Evolutionary conservation across 2,797 vertebrate genomes (phyloP).

Genomic region (Sternarchorhynchus goeldii): DNA sequence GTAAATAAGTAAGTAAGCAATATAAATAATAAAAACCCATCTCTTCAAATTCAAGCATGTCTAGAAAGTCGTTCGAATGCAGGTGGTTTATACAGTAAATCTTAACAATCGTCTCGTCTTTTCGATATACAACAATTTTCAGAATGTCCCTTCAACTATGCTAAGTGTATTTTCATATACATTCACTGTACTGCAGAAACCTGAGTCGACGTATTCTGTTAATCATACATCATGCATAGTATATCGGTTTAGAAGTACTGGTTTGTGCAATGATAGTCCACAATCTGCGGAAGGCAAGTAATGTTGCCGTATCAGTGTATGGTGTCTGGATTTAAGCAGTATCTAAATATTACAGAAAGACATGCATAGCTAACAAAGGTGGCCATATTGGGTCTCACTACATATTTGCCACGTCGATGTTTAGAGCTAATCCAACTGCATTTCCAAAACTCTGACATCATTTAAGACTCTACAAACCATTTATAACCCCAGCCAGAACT

Average conservation of each 20-base stretch:
- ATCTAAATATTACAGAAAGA: conserved; percentile 20
- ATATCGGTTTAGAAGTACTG: conserved; percentile 58
- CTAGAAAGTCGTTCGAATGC: conserved; percentile 2
- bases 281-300: conserved; percentile 26
- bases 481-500: background rate
- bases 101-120: conserved; percentile 31
- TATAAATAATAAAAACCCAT: background rate
- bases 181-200: conserved; percentile 63
- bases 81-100: background rate
- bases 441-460: background rate
- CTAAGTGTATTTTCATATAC: conserved; percentile 35
- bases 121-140: background rate
- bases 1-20: background rate
- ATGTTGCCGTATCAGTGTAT: background rate
- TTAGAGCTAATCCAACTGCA: conserved; percentile 30
- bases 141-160: background rate
- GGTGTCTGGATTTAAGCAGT: background rate
- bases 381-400: background rate
- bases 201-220: conserved; percentile 63
- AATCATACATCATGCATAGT: conserved; percentile 68
- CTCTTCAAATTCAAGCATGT: background rate
- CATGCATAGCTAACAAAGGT: conserved; percentile 31
- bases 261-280: conserved; percentile 36
- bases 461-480: background rate
- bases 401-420: conserved; percentile 7